Percentiles rank a stretch among this genome's conserved stretches.
Conservation (phyloP, 2,113 vertebrate genomes). For the Carlito syrichta region DNA sequence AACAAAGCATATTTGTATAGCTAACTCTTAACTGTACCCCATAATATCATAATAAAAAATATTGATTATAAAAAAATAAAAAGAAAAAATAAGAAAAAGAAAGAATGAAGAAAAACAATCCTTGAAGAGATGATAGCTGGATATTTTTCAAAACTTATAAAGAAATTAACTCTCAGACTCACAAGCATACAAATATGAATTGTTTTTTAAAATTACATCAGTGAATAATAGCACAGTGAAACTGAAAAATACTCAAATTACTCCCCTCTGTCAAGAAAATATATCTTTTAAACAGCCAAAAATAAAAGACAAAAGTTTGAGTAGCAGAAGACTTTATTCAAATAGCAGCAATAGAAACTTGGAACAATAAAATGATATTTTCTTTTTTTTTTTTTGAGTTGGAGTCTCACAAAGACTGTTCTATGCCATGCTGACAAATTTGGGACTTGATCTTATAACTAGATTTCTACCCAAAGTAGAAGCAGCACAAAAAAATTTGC, state of each 20-base stretch:
- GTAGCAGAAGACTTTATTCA: not conserved
- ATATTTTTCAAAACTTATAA: not conserved
- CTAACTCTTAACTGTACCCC: too few species aligned
- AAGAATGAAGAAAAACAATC: slow-evolving; percentile 22
- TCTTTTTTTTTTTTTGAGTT: too few species aligned
- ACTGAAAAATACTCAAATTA: not conserved
- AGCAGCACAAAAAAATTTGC: not conserved
- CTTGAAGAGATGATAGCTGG: not conserved
- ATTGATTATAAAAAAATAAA: too few species aligned
- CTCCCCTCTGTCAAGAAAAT: not conserved
- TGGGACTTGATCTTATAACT: not conserved
- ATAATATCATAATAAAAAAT: too few species aligned
- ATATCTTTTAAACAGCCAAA: not conserved
- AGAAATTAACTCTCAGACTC: not conserved
- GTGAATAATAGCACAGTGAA: not conserved
- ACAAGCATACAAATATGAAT: not conserved
- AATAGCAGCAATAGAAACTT: not conserved
- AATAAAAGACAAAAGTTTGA: slow-evolving; percentile 7
- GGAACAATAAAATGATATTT: not conserved
- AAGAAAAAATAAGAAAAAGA: too few species aligned
- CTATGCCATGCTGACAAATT: not conserved
- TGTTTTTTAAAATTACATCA: not conserved
- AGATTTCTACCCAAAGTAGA: not conserved
- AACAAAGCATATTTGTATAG: too few species aligned
- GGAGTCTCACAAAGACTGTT: not conserved